phyloP scores from a whole-genome alignment of 2,113 vertebrate genomes.

The Toxotes chatareus region DNA sequence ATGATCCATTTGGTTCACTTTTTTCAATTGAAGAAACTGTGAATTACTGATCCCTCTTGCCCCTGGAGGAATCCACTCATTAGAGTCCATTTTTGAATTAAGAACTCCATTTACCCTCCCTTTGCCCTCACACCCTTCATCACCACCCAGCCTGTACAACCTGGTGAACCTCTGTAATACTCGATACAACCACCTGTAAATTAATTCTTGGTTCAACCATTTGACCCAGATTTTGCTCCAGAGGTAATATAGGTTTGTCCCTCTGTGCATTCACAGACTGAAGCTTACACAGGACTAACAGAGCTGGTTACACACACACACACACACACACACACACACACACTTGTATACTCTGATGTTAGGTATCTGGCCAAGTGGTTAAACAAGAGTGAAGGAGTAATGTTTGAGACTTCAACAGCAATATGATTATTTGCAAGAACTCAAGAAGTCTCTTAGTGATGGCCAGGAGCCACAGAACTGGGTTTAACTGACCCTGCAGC shows the following conservation, averaged over 20 bases:
- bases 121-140: slow-evolving; percentile 15
- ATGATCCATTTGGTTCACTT: slow-evolving; percentile 68
- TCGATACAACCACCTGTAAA: slow-evolving; percentile 55
- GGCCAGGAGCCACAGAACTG: background rate
- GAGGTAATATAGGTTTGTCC: slow-evolving; percentile 61
- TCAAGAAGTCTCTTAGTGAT: background rate
- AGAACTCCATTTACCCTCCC: slow-evolving; percentile 39
- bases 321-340: background rate
- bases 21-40: slow-evolving; percentile 71
- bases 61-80: slow-evolving; percentile 69
- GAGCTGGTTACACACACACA: background rate
- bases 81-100: slow-evolving; percentile 63
- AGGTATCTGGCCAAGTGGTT: slow-evolving; percentile 9
- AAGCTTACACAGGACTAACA: slow-evolving; percentile 31
- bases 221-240: slow-evolving; percentile 65
- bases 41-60: slow-evolving; percentile 64
- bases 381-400: background rate
- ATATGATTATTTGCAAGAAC: too few species aligned
- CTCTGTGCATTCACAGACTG: slow-evolving; percentile 38
- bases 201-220: slow-evolving; percentile 60
- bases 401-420: background rate
- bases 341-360: background rate
- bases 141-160: slow-evolving; percentile 24
- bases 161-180: slow-evolving; percentile 49
- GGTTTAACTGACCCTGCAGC: background rate